These are phyloP conservation scores for Lasaia peninsularis DNA, from an alignment of 1,140 invertebrate genomes.

Conservation along the genomic window DNA sequence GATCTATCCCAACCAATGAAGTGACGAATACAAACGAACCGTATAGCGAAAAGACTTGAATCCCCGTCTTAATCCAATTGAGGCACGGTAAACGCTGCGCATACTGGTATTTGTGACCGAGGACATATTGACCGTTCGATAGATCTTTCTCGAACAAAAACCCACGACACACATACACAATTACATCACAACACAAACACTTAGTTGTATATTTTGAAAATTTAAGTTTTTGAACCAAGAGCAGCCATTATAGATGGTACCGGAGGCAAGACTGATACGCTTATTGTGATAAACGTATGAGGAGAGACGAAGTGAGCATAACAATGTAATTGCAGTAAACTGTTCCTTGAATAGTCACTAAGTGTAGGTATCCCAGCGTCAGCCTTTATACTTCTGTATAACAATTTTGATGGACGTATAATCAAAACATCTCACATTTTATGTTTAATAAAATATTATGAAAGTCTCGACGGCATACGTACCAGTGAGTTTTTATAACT, in stretches of 20 bases:
- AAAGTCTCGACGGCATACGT: no score
- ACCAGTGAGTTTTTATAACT: no score
- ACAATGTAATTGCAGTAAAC: constrained; percentile 74
- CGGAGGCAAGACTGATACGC: constrained; percentile 64
- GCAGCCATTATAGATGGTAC: constrained; percentile 62
- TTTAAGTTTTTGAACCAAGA: constrained; percentile 29
- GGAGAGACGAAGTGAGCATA: constrained; percentile 67
- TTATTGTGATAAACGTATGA: constrained; percentile 64
- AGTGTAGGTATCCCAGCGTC: constrained; percentile 40
- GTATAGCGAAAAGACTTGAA: constrained; percentile 70
- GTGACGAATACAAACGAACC: constrained; percentile 32
- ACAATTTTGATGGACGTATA: constrained; percentile 1
- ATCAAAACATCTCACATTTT: constrained; percentile 17
- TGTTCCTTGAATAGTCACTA: constrained; percentile 69
- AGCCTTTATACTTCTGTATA: constrained; percentile 29
- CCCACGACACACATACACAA: constrained; percentile 25
- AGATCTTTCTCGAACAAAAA: constrained; percentile 29
- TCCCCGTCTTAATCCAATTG: constrained; percentile 67
- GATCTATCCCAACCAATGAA: no score
- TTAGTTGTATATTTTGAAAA: constrained; percentile 33
- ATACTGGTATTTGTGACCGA: constrained; percentile 69
- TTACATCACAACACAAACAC: constrained; percentile 56
- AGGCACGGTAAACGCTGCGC: constrained; percentile 64
- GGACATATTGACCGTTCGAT: constrained; percentile 58
- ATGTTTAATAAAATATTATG: no score